Evolutionary conservation across 2,888 invertebrate genomes (phyloP).

Genomic region (Trachelus tabidus): DNA sequence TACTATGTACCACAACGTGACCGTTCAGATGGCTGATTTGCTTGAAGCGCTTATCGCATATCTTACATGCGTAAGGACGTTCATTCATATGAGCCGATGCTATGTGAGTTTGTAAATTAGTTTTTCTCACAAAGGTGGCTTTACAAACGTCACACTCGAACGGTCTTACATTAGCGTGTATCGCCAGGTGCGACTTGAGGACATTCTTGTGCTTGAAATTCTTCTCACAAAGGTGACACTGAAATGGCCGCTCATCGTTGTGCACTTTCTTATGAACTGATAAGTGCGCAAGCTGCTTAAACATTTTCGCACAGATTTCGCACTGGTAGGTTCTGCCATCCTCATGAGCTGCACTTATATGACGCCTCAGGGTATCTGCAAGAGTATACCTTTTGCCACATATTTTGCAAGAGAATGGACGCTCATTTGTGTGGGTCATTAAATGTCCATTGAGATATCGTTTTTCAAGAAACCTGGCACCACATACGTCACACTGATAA

Average conservation of each 20-base stretch:
- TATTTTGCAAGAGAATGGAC: constrained; percentile 51
- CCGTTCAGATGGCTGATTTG: constrained; percentile 56
- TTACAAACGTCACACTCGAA: constrained; percentile 69
- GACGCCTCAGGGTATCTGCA: constrained; percentile 52
- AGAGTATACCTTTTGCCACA: constrained; percentile 55
- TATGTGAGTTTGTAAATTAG: constrained; percentile 56
- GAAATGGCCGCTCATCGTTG: constrained; percentile 66
- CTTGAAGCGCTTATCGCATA: constrained; percentile 54
- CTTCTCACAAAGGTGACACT: constrained; percentile 69
- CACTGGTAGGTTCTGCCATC: constrained; percentile 55
- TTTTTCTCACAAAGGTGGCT: constrained; percentile 60
- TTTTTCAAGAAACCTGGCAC: constrained; percentile 51
- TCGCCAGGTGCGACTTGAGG: constrained; percentile 65
- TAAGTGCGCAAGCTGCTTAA: constrained; percentile 54
- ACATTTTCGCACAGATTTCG: constrained; percentile 59
- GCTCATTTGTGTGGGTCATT: constrained; percentile 55
- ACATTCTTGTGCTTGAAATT: constrained; percentile 69
- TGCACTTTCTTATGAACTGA: constrained; percentile 66
- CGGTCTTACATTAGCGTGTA: constrained; percentile 65
- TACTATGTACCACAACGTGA: constrained; percentile 55
- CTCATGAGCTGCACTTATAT: constrained; percentile 54
- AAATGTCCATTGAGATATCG: constrained; percentile 53
- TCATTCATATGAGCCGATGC: constrained; percentile 57
- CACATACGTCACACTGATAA: constrained; percentile 55
- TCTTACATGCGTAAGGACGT: constrained; percentile 50